Evolutionary conservation across 1,140 invertebrate genomes (phyloP).

Genomic region (Aporrectodea caliginosa): DNA sequence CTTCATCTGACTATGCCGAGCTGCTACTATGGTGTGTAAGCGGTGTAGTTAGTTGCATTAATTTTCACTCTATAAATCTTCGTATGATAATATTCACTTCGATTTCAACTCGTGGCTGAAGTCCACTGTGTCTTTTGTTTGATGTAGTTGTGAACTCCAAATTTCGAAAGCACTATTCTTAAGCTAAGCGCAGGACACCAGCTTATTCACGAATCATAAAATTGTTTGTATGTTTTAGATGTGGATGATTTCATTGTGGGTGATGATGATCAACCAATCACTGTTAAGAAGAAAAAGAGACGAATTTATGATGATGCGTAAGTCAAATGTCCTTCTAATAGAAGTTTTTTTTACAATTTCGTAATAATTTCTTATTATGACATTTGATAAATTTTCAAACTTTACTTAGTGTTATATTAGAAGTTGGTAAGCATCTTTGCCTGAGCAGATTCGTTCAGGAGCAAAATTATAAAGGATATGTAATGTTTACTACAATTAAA

Average conservation of each 20-base stretch:
- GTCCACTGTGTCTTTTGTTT: too few species aligned
- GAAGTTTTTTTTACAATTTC: background rate
- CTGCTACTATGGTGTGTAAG: too few species aligned
- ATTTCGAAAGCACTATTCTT: too few species aligned
- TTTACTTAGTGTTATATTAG: background rate
- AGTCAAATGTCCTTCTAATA: constrained; percentile 52
- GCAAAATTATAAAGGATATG: background rate
- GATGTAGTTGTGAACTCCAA: too few species aligned
- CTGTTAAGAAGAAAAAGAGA: constrained; percentile 72
- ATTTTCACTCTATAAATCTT: background rate
- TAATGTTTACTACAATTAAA: background rate
- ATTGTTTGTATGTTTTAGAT: constrained; percentile 62
- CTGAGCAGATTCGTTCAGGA: background rate
- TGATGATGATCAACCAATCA: constrained; percentile 84
- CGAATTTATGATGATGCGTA: constrained; percentile 83
- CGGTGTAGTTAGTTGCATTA: background rate
- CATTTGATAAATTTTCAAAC: background rate
- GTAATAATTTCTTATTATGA: background rate
- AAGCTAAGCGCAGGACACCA: too few species aligned
- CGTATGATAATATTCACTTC: too few species aligned
- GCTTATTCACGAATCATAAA: too few species aligned
- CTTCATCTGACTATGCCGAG: too few species aligned
- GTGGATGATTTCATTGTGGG: constrained; percentile 96
- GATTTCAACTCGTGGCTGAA: too few species aligned
- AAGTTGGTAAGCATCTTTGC: background rate